Base-by-base conservation (phyloP, 2,888 invertebrate genomes). In the Sepiola atlantica region DNA sequence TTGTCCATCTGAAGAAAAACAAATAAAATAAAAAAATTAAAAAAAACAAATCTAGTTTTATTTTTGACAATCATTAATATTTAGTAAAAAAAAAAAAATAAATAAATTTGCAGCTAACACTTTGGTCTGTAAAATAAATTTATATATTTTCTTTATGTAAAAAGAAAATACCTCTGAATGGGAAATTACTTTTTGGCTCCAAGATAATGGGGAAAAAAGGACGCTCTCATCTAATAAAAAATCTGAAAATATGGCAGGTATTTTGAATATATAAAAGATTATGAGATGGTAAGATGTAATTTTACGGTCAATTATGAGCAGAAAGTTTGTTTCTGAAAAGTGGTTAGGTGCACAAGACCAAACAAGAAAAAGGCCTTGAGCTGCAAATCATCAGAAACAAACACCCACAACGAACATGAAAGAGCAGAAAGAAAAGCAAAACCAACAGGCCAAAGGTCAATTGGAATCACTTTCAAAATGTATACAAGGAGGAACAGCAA, bases 401-500 rank as follows among this genome's bases (percentile, higher is more conserved):
- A 92, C 92, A 92, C 54, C 55, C 54, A 92, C 92, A 92, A 92
- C 54, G 55, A 92, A 92, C n/a, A 92, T 77, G 55, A 45, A 92
- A 92, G 45, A 92, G 45, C 92, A 92, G 55, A 18, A 92, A n/a
- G 54, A 77, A 92, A 92, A 92, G 92, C 54, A n/a, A 92, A 92
- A 92, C 92, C 92, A 92, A 92, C n/a, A 55, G 92, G 54, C 92
- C 45, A 92, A 45, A 92, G 55, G 92, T 54, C 92, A 55, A 92
- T 92, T 92, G 92, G 92, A 92, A 92, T 92, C 92, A 45, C 92
- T 92, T 92, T 92, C 55, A 92, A 92, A 92, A n/a, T n/a, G n/a
- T 77, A n/a, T n/a, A 77, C 24, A 21, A 24, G 55, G 18, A 92
- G 92, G 54, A 92, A 55, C 92, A 92, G 32, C 92, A 92, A 92